Evolutionary conservation across 1,140 invertebrate genomes (phyloP), one percentile per base, ranked within the genome.

Genomic region (Zaprionus africanus): DNA sequence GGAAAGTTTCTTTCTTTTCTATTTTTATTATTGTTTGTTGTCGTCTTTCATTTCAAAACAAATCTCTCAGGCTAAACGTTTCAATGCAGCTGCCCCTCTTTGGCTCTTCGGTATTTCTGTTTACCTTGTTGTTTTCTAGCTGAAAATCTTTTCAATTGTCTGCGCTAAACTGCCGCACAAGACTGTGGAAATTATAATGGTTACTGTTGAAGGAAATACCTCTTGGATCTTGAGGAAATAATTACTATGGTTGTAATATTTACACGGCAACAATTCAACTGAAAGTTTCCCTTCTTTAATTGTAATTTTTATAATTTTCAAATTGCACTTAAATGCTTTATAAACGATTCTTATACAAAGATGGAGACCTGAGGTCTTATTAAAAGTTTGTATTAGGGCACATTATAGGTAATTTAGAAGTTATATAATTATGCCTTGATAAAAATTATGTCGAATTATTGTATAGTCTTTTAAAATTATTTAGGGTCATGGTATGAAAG

Each of bases 41-140:
- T 75, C 72, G 67, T 79, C 22, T 63, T 65, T 82, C 68, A 73
- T 69, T 80, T 69, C 73, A 78, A 88, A 83, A 74, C 74, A 78
- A 87, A 88, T 81, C 70, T 80, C 84, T 81, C 71, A 68, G 65
- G 83, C 83, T 84, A 88, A 87, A 84, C 60, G 84, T 38, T 88
- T 74, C 51, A 76, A 82, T 82, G 76, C 83, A 86, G 75, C 77
- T 65, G 80, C 68, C 62, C 57, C 69, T 9, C 31, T 34, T 62
- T 28, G 15, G 19, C n/a, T 46, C n/a, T 46, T 41, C 6, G 6
- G n/a, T 28, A 54, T 19, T 61, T 73, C 66, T 73, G 46, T 63
- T 36, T 24, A 43, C 53, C 46, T 73, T 51, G 61, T 82, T 81
- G 57, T 78, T 87, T 82, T 86, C 76, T 87, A 79, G 57, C 76